These are phyloP conservation scores for Drosophila acutilabella DNA, from an alignment of 2,888 invertebrate genomes.

Conservation along the genomic window DNA sequence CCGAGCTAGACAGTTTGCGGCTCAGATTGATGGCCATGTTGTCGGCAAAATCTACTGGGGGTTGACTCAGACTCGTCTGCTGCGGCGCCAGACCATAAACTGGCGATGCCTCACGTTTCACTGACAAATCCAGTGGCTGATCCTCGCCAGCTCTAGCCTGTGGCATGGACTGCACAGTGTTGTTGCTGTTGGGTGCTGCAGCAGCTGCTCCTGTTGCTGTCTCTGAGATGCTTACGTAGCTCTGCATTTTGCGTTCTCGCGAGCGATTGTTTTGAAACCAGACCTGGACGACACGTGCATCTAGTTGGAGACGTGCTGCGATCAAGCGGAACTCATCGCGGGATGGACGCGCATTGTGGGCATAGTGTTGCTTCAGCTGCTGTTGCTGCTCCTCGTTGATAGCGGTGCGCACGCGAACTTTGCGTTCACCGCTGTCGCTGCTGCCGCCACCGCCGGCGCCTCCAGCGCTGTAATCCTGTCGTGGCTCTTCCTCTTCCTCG, in stretches of 20 bases:
- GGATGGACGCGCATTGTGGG: conserved; percentile 95
- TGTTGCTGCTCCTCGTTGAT: conserved; percentile 97
- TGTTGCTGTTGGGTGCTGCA: neutral
- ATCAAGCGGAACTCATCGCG: conserved; percentile 96
- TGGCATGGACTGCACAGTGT: too few species aligned
- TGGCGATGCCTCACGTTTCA: conserved; percentile 91
- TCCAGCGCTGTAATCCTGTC: conserved; percentile 84
- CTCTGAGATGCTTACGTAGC: conserved; percentile 49
- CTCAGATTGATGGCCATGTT: conserved; percentile 90
- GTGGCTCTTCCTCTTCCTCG: conserved; percentile 68
- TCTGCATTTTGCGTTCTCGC: conserved; percentile 90
- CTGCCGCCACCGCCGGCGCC: conserved; percentile 84
- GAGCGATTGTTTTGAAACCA: conserved; percentile 99
- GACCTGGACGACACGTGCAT: conserved; percentile 94
- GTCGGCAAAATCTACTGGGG: conserved; percentile 85
- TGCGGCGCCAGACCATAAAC: conserved; percentile 87
- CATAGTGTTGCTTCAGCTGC: conserved; percentile 95
- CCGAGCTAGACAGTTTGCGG: conserved; percentile 87
- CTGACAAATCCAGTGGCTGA: conserved; percentile 96
- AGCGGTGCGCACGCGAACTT: conserved; percentile 96
- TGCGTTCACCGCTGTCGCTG: conserved; percentile 87
- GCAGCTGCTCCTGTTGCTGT: conserved; percentile 3
- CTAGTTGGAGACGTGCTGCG: conserved; percentile 91
- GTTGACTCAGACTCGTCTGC: conserved; percentile 83
- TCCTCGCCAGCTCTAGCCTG: conserved; percentile 85